Conservation (phyloP, 2,888 invertebrate species). For the Platycnemis pennipes region DNA sequence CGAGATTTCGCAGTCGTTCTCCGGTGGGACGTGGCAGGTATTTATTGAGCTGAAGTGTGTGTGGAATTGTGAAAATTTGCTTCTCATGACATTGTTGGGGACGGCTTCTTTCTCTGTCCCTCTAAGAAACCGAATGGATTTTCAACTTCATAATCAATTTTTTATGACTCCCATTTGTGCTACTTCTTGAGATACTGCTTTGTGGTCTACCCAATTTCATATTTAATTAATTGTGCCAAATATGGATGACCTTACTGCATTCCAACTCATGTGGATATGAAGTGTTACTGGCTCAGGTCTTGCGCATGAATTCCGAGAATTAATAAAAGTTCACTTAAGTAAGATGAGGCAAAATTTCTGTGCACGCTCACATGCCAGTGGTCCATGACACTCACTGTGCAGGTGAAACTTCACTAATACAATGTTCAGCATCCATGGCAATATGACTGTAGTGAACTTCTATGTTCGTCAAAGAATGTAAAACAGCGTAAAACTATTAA, state of each 20-base stretch:
- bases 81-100: constrained; percentile 58
- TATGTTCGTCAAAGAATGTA: constrained; percentile 51
- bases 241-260: constrained; percentile 64
- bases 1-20: constrained; percentile 81
- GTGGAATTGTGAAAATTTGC: constrained; percentile 62
- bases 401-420: constrained; percentile 60
- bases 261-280: constrained; percentile 66
- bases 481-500: constrained; percentile 13
- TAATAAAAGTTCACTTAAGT: constrained; percentile 55
- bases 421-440: constrained; percentile 61
- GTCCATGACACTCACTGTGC: constrained; percentile 59
- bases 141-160: constrained; percentile 57
- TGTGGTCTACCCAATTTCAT: constrained; percentile 51
- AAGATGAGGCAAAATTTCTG: constrained; percentile 59
- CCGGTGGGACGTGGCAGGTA: constrained; percentile 81
- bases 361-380: constrained; percentile 67
- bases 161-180: constrained; percentile 60
- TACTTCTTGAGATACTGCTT: constrained; percentile 63
- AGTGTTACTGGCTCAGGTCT: constrained; percentile 64
- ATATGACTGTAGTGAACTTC: constrained; percentile 57
- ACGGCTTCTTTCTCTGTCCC: constrained; percentile 52
- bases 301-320: constrained; percentile 60
- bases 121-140: constrained; percentile 58
- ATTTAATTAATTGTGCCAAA: constrained; percentile 64
- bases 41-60: constrained; percentile 71